Conservation (phyloP, 2,888 invertebrate genomes). For the Sinotaia quadrata region DNA sequence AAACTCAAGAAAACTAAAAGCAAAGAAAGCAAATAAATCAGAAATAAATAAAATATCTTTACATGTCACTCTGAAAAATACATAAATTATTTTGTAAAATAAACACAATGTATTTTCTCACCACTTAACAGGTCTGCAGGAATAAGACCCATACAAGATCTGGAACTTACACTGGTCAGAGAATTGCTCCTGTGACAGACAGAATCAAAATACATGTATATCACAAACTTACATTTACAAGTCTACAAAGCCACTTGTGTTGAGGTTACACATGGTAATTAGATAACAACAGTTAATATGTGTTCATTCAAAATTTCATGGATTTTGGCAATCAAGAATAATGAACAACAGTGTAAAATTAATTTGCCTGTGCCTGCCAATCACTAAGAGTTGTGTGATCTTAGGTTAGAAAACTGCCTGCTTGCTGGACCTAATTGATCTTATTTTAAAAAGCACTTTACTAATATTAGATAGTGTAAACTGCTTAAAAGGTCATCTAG, state of each 20-base stretch:
- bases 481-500: conserved; percentile 17
- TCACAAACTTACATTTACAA: background rate
- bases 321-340: too few species aligned
- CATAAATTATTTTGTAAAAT: background rate
- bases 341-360: too few species aligned
- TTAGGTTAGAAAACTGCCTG: too few species aligned
- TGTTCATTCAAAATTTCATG: too few species aligned
- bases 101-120: background rate
- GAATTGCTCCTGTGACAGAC: conserved; percentile 8
- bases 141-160: conserved; percentile 25
- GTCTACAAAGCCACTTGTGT: background rate
- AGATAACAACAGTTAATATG: too few species aligned
- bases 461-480: too few species aligned
- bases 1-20: background rate
- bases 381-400: too few species aligned
- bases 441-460: too few species aligned
- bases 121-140: conserved; percentile 19
- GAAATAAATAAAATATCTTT: background rate
- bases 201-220: background rate
- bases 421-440: too few species aligned
- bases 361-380: too few species aligned
- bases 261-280: too few species aligned
- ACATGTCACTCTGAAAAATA: background rate
- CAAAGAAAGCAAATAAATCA: background rate
- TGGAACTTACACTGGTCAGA: conserved; percentile 10